Evolutionary conservation across 2,888 invertebrate genomes (phyloP).

Genomic region (Limnephilus lunatus): DNA sequence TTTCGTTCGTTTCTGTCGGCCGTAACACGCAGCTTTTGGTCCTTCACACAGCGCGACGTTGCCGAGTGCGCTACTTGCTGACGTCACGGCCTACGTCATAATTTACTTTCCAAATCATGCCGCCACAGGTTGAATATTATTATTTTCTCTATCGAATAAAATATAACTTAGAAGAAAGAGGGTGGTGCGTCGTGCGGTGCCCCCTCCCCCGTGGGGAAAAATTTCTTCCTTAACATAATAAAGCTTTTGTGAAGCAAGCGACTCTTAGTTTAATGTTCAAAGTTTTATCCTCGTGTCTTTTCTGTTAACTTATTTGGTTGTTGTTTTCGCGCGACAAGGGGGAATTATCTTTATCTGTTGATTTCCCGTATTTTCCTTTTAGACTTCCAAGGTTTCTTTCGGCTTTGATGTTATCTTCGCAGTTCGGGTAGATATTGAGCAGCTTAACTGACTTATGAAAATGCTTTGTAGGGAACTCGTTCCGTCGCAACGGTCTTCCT

Average conservation of each 20-base stretch:
- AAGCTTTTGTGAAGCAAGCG: slow-evolving; percentile 27
- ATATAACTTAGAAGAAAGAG: slow-evolving; percentile 1
- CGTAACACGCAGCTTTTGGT: background rate
- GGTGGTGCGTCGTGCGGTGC: background rate
- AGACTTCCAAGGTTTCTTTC: slow-evolving; percentile 37
- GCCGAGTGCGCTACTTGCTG: background rate
- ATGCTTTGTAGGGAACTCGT: background rate
- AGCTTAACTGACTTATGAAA: slow-evolving; percentile 45
- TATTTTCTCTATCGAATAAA: slow-evolving; percentile 34
- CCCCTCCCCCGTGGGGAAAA: too few species aligned
- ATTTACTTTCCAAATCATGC: slow-evolving; percentile 7
- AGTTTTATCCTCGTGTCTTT: slow-evolving; percentile 43
- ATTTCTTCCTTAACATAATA: slow-evolving; percentile 24
- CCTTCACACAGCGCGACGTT: background rate
- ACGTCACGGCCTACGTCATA: slow-evolving; percentile 35
- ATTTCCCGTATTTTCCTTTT: slow-evolving; percentile 45
- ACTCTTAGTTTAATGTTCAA: slow-evolving; percentile 27
- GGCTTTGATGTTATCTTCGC: slow-evolving; percentile 37
- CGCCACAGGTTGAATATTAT: slow-evolving; percentile 45
- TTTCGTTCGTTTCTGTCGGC: slow-evolving; percentile 22
- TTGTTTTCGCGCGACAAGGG: slow-evolving; percentile 43
- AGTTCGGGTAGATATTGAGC: slow-evolving; percentile 40
- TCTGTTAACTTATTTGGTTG: slow-evolving; percentile 44
- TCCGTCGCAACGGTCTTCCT: slow-evolving; percentile 13
- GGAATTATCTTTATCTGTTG: slow-evolving; percentile 52